Conservation (phyloP, 2,113 vertebrate species). For the Gulo gulo region DNA sequence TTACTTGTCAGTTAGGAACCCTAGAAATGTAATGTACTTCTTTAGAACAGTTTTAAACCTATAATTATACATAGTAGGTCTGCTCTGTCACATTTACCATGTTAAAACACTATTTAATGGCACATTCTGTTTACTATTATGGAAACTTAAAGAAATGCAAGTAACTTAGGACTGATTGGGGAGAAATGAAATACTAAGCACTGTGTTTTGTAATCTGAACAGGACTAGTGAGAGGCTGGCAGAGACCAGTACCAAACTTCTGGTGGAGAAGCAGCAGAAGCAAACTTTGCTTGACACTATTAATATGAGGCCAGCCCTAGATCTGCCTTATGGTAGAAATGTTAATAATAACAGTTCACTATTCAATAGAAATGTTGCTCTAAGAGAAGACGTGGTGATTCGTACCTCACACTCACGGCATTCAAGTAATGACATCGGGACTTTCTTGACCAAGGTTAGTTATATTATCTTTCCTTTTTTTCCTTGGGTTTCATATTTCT, state of each 20-base stretch:
- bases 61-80: no score
- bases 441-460: conserved; percentile 91
- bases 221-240: conserved; percentile 88
- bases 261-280: conserved; percentile 85
- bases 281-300: conserved; percentile 85
- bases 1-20: background rate
- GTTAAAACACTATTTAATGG: background rate
- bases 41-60: background rate
- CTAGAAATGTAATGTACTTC: background rate
- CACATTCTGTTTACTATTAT: background rate
- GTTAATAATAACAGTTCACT: conserved; percentile 73
- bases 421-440: conserved; percentile 84
- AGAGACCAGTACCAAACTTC: conserved; percentile 86
- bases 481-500: background rate
- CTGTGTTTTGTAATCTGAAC: conserved; percentile 38
- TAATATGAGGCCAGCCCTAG: conserved; percentile 78
- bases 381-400: conserved; percentile 81
- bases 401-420: conserved; percentile 58
- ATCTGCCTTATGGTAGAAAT: conserved; percentile 80
- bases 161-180: background rate
- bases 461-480: background rate
- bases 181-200: background rate
- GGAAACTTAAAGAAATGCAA: background rate
- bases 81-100: background rate
- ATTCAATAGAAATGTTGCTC: conserved; percentile 79